Base-by-base conservation (phyloP, 2,888 invertebrate species). In the Acheta domesticus region DNA sequence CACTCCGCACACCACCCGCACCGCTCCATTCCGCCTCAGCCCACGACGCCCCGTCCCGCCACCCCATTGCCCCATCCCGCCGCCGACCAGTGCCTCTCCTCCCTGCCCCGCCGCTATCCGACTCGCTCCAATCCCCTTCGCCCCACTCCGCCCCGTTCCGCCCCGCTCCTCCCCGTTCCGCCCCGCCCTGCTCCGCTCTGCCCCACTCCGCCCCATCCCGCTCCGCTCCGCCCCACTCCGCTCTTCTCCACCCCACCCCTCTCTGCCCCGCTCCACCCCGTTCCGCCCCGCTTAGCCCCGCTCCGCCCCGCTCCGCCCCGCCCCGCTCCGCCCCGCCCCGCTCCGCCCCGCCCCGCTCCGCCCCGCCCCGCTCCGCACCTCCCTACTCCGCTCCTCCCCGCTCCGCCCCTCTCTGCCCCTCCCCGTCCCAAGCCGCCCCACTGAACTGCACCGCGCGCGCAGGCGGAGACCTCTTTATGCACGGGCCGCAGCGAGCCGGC, bases 181-280 rank as follows among this genome's bases (percentile, higher is more conserved):
- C 1, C 50, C 50, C 50, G 23, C 23, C 23, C 1, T 2, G 2
- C 2, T 2, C 23, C 23, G 23, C 23, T 23, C 23, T 1, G 2
- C 2, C 23, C 23, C 12, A 0, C 62, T 62, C 11, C 2, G 5
- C 62, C 11, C 62, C 16, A 1, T 14, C 14, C 4, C 62, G 12
- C 14, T 0, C 0, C 62, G 62, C 62, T 11, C 1, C 14, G 62
- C 3, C 11, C 36, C 36, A 8, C 8, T 4, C 8, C 16, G 62
- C 12, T 8, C 62, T 11, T 8, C 3, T 2, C 4, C 5, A 14
- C 62, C 14, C 36, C 36, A 8, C 5, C 8, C 8, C 62, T 0
- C 3, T 3, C 62, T 0, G 0, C 62, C 4, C 0, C 1, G 2
- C 1, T 14, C 62, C 14, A 0, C 5, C 3, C 11, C 11, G 19